Base-by-base conservation (phyloP, 2,888 invertebrate genomes). In the Rapana venosa region DNA sequence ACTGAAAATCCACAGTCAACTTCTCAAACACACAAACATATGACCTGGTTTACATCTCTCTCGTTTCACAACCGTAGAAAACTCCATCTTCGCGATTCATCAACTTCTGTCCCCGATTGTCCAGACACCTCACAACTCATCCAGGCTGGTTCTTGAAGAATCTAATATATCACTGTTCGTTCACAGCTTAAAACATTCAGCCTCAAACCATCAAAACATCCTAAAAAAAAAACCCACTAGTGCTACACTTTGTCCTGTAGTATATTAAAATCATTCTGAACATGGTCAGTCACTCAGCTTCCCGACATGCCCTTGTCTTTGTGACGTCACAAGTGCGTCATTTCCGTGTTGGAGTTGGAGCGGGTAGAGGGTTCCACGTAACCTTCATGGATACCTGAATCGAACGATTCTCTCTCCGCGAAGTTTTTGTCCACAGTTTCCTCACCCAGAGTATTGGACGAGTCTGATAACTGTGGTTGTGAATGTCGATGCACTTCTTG, bases 351-450 rank as follows among this genome's bases (percentile, higher is more conserved):
- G 35, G 74, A 74, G 85, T 56, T 85, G 13, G 70, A 70, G 30
- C n/a, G 74, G 32, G 77, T 11, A 5, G 47, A 56, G 0, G 66
- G 2, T 15, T 61, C 77, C 26, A 17, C 17, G n/a, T 58, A 88
- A 5, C 86, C 89, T 83, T 93, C 93, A 90, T 93, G 93, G 77
- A 93, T 93, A 32, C 93, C 93, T n/a, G 93, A 94, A 88, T 94
- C 93, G 87, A 93, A 93, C 8, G 93, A 93, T 35, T 93, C 92
- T 81, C 92, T 92, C 90, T 93, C 93, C 58, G 70, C 90, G 90
- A 32, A 88, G 35, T 84, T 74, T 83, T 87, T 87, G 56, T 87
- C 61, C 87, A 35, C 30, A 17, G 35, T 35, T 32, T 77, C 77
- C 70, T 15, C 61, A 17, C n/a, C 58, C 32, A 26, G 17, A 30